phyloP scores from a whole-genome alignment of 2,797 vertebrate species.

The Mormyrus hasselquistii region DNA sequence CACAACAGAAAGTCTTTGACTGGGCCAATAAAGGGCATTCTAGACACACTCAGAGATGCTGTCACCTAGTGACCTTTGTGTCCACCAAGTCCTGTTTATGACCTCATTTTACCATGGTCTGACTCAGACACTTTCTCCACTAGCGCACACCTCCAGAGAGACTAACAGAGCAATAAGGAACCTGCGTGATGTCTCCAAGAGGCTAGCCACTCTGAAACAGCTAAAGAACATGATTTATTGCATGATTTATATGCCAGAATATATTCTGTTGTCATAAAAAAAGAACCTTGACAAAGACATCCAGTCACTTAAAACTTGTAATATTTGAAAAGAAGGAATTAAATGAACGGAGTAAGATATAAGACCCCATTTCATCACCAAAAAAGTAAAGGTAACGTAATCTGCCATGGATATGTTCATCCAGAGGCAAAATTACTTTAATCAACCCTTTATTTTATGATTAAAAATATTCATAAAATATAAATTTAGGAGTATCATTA shows the following conservation, averaged over 20 bases:
- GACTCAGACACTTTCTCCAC: background rate
- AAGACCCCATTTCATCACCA: background rate
- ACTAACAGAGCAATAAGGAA: background rate
- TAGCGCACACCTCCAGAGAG: background rate
- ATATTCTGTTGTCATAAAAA: background rate
- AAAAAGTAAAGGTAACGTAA: background rate
- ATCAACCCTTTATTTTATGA: background rate
- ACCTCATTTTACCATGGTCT: background rate
- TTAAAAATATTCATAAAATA: background rate
- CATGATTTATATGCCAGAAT: background rate
- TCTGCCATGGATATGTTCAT: background rate
- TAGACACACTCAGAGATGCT: background rate
- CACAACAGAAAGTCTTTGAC: background rate
- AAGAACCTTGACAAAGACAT: background rate
- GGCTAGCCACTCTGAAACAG: background rate
- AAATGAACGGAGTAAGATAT: background rate
- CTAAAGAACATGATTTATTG: background rate
- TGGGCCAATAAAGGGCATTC: background rate
- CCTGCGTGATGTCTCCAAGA: background rate
- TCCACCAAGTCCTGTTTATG: background rate
- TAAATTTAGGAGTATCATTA: background rate
- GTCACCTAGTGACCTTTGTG: background rate
- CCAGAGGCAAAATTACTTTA: background rate
- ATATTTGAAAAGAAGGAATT: background rate
- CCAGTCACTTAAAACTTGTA: background rate